Evolutionary conservation across 1,140 invertebrate genomes (phyloP).

Genomic region (Caenorhabditis tropicalis): DNA sequence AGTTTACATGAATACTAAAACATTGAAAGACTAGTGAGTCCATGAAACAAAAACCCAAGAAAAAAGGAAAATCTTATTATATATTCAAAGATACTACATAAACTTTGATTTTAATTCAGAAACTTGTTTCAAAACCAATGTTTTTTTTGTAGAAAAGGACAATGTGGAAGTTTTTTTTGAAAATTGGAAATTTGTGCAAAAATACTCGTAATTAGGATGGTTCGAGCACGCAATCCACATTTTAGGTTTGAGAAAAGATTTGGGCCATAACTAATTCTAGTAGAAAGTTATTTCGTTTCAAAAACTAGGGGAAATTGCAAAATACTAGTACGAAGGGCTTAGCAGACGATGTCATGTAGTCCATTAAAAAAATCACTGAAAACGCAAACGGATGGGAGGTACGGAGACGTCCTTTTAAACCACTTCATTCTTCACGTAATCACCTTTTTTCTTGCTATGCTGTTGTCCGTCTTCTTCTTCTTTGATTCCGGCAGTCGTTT

Average conservation of each 20-base stretch:
- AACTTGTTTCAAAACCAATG: neutral
- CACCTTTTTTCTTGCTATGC: conserved; percentile 40
- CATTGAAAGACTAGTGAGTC: neutral
- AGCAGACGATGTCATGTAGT: too few relatives aligned
- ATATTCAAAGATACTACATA: conserved; percentile 22
- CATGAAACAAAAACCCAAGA: neutral
- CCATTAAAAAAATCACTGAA: neutral
- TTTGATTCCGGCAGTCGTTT: conserved; percentile 64
- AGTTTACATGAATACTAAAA: conserved; percentile 25
- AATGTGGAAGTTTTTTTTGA: neutral
- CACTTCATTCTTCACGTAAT: neutral
- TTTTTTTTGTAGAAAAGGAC: neutral
- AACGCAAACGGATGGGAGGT: neutral
- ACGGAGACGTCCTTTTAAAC: conserved; percentile 19
- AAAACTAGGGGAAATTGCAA: too few relatives aligned
- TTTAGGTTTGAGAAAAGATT: neutral
- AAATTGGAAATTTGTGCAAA: neutral
- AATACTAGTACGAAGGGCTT: neutral
- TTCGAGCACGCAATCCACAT: neutral
- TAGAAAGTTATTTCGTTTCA: too few relatives aligned
- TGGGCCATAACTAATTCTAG: neutral
- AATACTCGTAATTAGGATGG: neutral
- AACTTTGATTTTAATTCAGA: neutral
- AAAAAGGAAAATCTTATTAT: neutral
- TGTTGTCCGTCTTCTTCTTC: conserved; percentile 36